Base-by-base conservation (phyloP, 2,797 vertebrate species). In the Melopsittacus undulatus region DNA sequence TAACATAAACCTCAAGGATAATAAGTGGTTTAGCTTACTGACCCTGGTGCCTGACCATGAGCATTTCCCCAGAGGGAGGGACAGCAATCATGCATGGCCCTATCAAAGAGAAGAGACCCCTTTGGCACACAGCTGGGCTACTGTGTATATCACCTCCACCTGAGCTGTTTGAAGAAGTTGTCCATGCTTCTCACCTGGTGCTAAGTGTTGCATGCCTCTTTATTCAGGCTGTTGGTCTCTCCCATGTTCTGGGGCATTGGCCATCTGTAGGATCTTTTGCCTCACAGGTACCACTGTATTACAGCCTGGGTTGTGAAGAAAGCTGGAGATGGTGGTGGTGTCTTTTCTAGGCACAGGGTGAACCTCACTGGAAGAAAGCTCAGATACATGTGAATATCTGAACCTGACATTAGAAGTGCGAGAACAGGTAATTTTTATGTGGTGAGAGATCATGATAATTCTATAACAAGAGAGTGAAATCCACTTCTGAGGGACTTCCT, bases 51-150 rank as follows among this genome's bases (percentile, higher is more conserved):
- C 52, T 75, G 68, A 46, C 17, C 38, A 24, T 11, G 10, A 74
- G 52, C 6, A 68, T 5, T 66, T 12, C 36, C 46, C 18, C 49
- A 52, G 36, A 36, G 0, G 0, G 24, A 80, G 9, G 8, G 21
- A 57, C 17, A 61, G 17, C 5, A 54, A 14, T 20, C 29, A 34
- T 2, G 14, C 21, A 11, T 1, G 0, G 10, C 16, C 30, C 0
- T 0, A 20, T 52, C 7, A 14, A 46, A 61, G 21, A 30, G 19
- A 59, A 61, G 30, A 11, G 13, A 63, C 15, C 6, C 11, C 23
- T 80, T 66, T 56, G 30, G 9, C 24, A 18, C 20, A 15, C 1
- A 67, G 51, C n/a, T 56, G 5, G 51, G 11, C 17, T 61, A 9
- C 57, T 56, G n/a, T 4, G 3, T 32, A 15, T 26, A 46, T 11